These are phyloP conservation scores for Lepidocolaptes lacrymiger DNA, from an alignment of 2,797 vertebrate genomes.

Conservation along the genomic window DNA sequence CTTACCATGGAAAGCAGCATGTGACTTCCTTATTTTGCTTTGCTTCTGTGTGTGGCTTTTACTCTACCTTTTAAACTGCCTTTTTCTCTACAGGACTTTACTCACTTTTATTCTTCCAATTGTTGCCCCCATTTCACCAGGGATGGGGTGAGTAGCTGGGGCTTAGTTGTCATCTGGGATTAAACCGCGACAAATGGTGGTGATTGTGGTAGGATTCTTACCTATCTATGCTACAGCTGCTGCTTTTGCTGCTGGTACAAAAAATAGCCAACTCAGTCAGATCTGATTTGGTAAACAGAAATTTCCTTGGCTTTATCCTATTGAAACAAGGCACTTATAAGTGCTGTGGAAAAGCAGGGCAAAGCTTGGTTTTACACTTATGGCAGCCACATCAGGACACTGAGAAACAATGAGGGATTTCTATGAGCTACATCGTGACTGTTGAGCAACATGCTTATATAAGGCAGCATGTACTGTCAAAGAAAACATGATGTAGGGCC, in stretches of 20 bases:
- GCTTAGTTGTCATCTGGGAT: too few relatives aligned
- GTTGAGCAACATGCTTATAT: not conserved
- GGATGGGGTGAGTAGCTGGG: not conserved
- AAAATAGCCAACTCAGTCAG: not conserved
- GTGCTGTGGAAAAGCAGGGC: not conserved
- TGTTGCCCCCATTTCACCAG: not conserved
- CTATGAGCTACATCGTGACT: not conserved
- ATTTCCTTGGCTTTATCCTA: conserved; percentile 32
- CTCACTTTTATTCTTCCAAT: not conserved
- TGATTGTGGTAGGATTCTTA: not conserved
- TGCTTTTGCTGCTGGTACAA: conserved; percentile 41
- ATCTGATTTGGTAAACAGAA: not conserved
- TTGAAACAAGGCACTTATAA: conserved; percentile 1
- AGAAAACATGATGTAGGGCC: not conserved
- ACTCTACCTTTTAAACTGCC: not conserved
- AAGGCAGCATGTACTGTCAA: not conserved
- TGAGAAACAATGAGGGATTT: not conserved
- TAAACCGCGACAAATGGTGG: not conserved
- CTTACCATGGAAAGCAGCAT: not conserved
- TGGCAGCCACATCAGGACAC: not conserved
- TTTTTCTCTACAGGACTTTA: not conserved
- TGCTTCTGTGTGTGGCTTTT: not conserved
- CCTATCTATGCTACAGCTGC: not conserved
- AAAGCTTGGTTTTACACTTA: not conserved
- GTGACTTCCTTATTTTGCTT: not conserved